Percentiles rank a stretch among this genome's conserved stretches.
Conservation (phyloP, 2,888 invertebrate genomes). For the Pseudococcus longispinus region DNA sequence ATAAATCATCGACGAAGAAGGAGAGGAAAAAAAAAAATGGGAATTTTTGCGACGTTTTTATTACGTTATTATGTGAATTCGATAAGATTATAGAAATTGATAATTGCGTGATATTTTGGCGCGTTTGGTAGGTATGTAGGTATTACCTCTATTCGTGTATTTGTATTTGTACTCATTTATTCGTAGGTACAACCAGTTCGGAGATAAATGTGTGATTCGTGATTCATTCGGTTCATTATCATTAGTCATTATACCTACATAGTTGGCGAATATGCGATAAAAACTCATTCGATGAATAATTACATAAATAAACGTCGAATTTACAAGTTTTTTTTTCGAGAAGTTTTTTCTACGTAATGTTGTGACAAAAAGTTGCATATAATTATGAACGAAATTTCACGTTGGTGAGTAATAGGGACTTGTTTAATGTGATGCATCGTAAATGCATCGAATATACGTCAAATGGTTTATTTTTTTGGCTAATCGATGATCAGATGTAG, state of each 20-base stretch:
- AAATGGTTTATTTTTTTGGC: too few relatives aligned
- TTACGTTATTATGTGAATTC: background rate
- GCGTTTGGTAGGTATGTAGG: background rate
- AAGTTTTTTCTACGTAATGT: background rate
- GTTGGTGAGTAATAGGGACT: too few relatives aligned
- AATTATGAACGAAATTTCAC: too few relatives aligned
- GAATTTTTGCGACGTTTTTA: background rate
- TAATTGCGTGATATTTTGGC: background rate
- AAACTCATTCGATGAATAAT: background rate
- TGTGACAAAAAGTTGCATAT: background rate
- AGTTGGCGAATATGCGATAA: background rate
- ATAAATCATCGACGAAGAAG: background rate
- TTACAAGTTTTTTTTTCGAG: background rate
- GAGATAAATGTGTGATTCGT: background rate
- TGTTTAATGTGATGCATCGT: too few relatives aligned
- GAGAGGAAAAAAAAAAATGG: background rate
- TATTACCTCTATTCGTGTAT: background rate
- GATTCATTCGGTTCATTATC: constrained; percentile 6
- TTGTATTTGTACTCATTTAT: background rate
- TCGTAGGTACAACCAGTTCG: background rate
- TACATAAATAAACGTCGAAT: background rate
- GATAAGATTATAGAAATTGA: background rate
- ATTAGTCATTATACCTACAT: background rate
- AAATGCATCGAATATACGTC: too few relatives aligned
- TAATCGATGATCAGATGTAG: too few relatives aligned